phyloP scores from a whole-genome alignment of 2,113 vertebrate genomes.

The Chloebia gouldiae region DNA sequence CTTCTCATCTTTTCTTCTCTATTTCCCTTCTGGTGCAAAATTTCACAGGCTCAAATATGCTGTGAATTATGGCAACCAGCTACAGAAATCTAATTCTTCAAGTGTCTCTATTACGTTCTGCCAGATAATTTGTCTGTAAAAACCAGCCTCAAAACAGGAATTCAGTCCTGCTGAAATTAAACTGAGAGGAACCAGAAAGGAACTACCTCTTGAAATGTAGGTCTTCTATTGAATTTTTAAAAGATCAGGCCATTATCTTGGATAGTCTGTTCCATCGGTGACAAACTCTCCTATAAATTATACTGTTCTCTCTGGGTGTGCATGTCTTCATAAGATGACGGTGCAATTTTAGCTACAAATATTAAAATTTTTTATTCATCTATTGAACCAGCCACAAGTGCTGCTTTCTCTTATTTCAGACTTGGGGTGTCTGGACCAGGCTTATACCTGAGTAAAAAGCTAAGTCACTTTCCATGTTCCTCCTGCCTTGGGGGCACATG shows the following conservation, averaged over 20 bases:
- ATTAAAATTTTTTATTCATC: neutral
- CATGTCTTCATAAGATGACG: neutral
- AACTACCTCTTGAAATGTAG: neutral
- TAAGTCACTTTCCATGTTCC: neutral
- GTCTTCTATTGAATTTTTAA: constrained; percentile 7
- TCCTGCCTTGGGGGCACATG: neutral
- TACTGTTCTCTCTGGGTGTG: neutral
- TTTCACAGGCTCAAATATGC: neutral
- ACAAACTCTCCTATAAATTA: neutral
- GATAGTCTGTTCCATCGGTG: neutral
- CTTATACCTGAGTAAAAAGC: neutral
- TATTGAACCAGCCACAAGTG: neutral
- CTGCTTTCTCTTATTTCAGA: neutral
- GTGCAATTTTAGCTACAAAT: neutral
- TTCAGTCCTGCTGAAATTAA: neutral
- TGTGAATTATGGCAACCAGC: neutral
- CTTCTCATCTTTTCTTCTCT: neutral
- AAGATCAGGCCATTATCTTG: neutral
- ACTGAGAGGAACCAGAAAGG: neutral
- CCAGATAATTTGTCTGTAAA: neutral
- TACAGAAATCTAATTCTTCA: constrained; percentile 23
- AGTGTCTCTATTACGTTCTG: neutral
- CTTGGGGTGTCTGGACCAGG: neutral
- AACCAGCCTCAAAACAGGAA: neutral
- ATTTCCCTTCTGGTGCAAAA: neutral